A percentile compares a stretch with the other conserved stretches of the same genome.
These are phyloP conservation scores for Charadrius vociferus DNA, from an alignment of 2,113 vertebrate genomes.

Conservation along the genomic window DNA sequence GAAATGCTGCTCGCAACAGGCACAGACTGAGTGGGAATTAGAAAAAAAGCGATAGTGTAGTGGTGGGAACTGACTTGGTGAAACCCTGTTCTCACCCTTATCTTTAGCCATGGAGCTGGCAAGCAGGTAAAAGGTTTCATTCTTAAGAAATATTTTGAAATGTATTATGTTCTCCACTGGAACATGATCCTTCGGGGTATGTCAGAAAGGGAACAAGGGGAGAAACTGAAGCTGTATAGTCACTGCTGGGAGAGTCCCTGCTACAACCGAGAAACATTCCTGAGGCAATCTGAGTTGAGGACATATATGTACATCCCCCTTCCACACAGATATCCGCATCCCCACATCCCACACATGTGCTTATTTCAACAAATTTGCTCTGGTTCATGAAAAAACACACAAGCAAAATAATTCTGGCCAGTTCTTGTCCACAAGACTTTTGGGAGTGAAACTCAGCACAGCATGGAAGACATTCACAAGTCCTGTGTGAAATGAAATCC, in stretches of 20 bases:
- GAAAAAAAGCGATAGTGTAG: not conserved
- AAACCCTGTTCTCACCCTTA: fast-evolving
- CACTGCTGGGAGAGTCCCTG: not conserved
- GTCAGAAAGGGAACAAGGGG: not conserved
- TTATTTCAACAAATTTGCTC: not conserved
- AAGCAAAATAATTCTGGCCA: not conserved
- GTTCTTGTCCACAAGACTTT: not conserved
- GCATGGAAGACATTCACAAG: fast-evolving
- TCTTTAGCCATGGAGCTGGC: not conserved
- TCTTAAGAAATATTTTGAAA: not conserved
- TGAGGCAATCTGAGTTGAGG: not conserved
- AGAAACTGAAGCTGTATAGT: not conserved
- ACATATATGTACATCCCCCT: not conserved
- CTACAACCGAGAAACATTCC: not conserved
- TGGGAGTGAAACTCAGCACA: not conserved
- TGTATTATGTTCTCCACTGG: too few relatives aligned
- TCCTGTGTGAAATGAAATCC: not conserved
- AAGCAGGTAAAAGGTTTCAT: not conserved
- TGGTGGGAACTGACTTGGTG: not conserved
- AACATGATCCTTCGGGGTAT: not conserved
- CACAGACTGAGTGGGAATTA: fast-evolving
- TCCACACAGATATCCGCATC: not conserved
- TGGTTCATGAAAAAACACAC: not conserved
- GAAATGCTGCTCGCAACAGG: not conserved
- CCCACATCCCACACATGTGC: fast-evolving